phyloP scores from a whole-genome alignment of 2,113 vertebrate species.

The Macrotis lagotis region DNA sequence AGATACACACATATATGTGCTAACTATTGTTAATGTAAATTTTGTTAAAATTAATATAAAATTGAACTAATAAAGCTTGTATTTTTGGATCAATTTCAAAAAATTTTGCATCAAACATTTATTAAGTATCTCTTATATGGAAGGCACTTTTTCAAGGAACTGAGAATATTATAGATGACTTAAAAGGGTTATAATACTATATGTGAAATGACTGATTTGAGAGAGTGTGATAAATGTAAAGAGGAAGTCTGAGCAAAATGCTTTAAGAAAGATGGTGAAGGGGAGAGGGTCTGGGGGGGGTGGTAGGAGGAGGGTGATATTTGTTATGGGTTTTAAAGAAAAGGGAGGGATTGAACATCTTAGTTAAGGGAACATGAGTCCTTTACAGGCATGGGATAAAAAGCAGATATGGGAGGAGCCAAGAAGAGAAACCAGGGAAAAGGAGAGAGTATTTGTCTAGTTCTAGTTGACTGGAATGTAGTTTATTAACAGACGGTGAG shows the following conservation, averaged over 20 bases:
- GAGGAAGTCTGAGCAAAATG: neutral
- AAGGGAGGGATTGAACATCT: neutral
- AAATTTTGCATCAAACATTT: constrained; percentile 15
- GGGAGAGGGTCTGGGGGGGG: neutral
- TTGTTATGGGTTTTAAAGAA: neutral
- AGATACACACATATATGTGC: neutral
- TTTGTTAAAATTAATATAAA: constrained; percentile 18
- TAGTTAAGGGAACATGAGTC: neutral
- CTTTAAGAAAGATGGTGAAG: neutral
- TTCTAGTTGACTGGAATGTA: neutral
- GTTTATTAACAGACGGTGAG: neutral
- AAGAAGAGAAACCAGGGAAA: neutral
- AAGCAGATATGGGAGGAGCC: neutral
- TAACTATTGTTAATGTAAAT: constrained; percentile 4
- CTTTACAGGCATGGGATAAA: neutral
- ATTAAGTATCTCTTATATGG: neutral
- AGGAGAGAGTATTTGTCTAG: neutral
- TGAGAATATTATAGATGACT: neutral
- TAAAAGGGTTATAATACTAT: neutral
- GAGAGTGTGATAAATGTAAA: neutral
- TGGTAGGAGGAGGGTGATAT: neutral
- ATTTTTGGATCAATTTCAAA: constrained; percentile 40
- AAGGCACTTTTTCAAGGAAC: neutral
- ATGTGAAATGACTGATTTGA: neutral
- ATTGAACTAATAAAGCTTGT: constrained; percentile 39